Evolutionary conservation across 2,888 invertebrate species (phyloP), one percentile per base, ranked within the genome.

Genomic region (Andricus quercusramuli): DNA sequence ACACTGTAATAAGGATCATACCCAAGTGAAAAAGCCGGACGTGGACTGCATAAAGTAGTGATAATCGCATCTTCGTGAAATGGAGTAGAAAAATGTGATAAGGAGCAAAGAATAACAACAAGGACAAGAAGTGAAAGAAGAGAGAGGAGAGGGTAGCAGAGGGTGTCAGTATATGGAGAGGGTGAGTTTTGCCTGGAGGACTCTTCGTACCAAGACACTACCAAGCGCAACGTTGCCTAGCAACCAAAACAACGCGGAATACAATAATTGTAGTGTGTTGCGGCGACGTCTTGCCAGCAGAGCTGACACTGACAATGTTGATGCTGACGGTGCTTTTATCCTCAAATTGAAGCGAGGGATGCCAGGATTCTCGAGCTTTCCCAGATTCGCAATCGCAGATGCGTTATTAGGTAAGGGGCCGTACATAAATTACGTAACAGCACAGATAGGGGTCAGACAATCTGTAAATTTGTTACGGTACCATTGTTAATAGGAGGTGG

Each of bases 181-280:
- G 56, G 74, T 74, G 74, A 74, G 32, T 56, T 74, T 74, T 56
- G 74, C 74, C 74, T 56, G 56, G 22, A 74, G 74, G 56, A 56
- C 74, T 56, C 74, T 74, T 56, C 32, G 56, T 74, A 56, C 56
- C 32, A 32, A 56, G 56, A 74, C 74, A 56, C 74, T 83, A 79
- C 82, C 81, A 83, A 83, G 82, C 84, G 84, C 82, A 78, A 78
- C 81, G 85, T 85, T 85, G 85, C 86, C 70, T 67, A 77, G 86
- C 85, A 86, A 86, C 86, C 81, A 79, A 83, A 83, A 68, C 80
- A 85, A 79, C 83, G 85, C 83, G 84, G 83, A 86, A 85, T 84
- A 83, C 84, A 85, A 82, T 78, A 81, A 82, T 85, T 82, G 79
- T 74, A 80, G 83, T 81, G 80, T 80, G 80, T 77, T 79, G 79